These are phyloP conservation scores for Globodera rostochiensis DNA, from an alignment of 1,140 invertebrate species.

Conservation along the genomic window DNA sequence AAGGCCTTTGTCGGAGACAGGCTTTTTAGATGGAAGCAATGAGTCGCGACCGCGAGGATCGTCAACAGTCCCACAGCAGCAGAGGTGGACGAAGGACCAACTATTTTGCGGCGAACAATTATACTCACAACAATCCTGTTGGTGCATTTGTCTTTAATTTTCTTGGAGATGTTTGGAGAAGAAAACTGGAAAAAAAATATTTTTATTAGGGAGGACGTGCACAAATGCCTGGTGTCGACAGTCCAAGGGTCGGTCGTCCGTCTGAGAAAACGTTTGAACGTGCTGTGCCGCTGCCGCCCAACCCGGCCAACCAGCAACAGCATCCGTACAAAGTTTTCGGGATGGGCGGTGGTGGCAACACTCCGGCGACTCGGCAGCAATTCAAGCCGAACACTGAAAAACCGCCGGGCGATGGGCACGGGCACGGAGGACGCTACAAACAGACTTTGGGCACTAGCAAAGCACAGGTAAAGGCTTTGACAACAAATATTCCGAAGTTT, in stretches of 20 bases:
- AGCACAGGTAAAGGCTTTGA: neutral
- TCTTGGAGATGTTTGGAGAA: no score
- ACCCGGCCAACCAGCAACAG: neutral
- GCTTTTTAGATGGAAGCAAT: neutral
- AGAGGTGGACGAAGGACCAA: neutral
- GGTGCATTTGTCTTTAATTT: no score
- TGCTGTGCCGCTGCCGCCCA: no score
- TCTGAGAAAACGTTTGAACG: neutral
- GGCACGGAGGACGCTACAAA: neutral
- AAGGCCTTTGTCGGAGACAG: no score
- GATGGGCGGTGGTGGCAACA: neutral
- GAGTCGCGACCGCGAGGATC: neutral
- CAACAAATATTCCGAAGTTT: no score
- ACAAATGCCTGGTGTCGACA: neutral
- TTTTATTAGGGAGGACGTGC: neutral
- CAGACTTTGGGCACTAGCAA: neutral
- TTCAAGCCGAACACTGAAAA: neutral
- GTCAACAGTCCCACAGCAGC: neutral
- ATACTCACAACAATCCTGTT: neutral
- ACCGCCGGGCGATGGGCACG: neutral
- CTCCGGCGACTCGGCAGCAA: neutral
- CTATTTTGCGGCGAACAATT: neutral
- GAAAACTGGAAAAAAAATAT: no score
- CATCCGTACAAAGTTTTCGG: neutral
- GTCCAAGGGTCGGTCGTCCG: neutral